phyloP scores from a whole-genome alignment of 2,888 invertebrate species.

The Dolomedes plantarius region DNA sequence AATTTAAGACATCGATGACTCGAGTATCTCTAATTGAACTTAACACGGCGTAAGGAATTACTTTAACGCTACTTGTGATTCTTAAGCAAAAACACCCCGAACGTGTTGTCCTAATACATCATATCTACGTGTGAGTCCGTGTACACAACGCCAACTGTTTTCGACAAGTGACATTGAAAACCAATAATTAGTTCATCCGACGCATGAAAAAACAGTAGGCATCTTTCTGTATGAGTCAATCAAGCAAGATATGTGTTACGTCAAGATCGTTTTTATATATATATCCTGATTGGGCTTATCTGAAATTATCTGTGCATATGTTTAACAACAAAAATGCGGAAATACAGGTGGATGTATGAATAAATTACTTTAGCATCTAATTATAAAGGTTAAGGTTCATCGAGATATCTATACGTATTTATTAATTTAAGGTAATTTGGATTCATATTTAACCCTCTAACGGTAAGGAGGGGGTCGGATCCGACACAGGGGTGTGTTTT shows the following conservation, averaged over 20 bases:
- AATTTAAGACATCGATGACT: no score
- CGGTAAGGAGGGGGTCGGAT: no score
- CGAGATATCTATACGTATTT: no score
- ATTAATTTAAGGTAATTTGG: no score
- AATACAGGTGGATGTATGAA: no score
- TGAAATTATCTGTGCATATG: no score
- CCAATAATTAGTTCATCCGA: background rate
- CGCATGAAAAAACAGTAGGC: background rate
- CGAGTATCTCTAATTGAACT: background rate
- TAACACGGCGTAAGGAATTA: background rate
- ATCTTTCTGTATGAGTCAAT: background rate
- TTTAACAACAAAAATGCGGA: no score
- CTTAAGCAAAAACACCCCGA: background rate
- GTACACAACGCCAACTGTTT: background rate
- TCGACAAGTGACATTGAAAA: constrained; percentile 11
- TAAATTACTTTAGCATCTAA: no score
- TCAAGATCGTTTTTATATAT: background rate
- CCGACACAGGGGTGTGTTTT: no score
- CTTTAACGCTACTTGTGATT: background rate
- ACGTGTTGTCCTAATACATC: background rate
- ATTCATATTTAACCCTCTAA: no score
- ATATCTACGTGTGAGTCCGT: background rate
- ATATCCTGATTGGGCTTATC: no score
- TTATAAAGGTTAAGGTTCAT: no score
- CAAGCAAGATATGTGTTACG: background rate